Conservation (phyloP, 2,888 invertebrate genomes). For the Pasiphila rectangulata region DNA sequence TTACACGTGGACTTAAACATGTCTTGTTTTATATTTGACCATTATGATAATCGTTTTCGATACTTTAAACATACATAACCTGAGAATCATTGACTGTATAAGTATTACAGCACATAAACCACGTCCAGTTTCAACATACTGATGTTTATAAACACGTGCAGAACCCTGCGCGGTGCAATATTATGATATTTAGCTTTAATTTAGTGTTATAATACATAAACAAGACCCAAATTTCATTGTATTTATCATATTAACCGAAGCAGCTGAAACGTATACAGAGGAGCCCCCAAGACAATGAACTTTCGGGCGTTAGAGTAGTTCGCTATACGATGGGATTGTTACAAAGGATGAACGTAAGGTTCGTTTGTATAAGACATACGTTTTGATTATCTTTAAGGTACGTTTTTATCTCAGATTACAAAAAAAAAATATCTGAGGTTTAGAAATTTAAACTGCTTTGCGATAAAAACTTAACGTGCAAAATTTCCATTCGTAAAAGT, state of each 20-base stretch:
- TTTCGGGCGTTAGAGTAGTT: not conserved
- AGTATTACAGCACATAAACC: slow-evolving; percentile 7
- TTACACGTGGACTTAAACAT: too few relatives aligned
- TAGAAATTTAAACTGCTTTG: too few relatives aligned
- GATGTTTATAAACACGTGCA: slow-evolving; percentile 11
- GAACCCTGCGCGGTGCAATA: slow-evolving; percentile 2
- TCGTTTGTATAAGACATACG: too few relatives aligned
- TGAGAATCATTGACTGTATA: slow-evolving; percentile 7
- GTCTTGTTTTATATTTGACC: too few relatives aligned
- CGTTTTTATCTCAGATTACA: too few relatives aligned
- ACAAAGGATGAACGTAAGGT: too few relatives aligned
- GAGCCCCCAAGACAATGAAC: not conserved
- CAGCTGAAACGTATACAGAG: slow-evolving; percentile 10
- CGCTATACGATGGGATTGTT: not conserved
- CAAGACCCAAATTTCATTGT: slow-evolving; percentile 1
- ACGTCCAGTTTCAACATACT: slow-evolving; percentile 7
- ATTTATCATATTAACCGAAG: slow-evolving; percentile 6
- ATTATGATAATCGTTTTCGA: too few relatives aligned
- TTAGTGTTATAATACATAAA: slow-evolving; percentile 12
- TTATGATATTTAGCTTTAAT: slow-evolving; percentile 3
- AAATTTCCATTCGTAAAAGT: too few relatives aligned
- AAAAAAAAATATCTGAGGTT: too few relatives aligned
- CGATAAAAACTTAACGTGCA: too few relatives aligned
- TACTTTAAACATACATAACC: not conserved
- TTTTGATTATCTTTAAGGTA: too few relatives aligned